A percentile compares a stretch with the other conserved stretches of the same genome.
Conservation (phyloP, 2,797 vertebrate species). For the Eremophila alpestris region DNA sequence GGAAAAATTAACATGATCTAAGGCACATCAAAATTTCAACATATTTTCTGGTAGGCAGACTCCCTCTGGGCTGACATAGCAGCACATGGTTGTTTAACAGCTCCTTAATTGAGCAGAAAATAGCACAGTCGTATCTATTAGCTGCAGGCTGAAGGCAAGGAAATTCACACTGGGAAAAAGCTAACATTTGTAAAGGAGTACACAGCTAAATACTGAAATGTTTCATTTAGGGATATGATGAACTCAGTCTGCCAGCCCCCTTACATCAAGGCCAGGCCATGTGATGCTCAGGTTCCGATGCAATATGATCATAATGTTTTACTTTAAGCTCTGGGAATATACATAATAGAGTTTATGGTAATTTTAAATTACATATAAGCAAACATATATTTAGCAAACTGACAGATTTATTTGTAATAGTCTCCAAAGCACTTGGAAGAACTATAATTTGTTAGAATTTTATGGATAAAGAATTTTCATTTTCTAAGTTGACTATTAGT, state of each 20-base stretch:
- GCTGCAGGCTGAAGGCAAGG: neutral
- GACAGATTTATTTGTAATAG: neutral
- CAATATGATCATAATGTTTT: neutral
- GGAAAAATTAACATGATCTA: neutral
- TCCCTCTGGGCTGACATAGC: neutral
- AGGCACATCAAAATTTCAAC: neutral
- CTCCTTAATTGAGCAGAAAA: neutral
- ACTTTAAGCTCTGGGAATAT: neutral
- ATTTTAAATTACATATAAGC: neutral
- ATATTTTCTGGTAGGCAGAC: neutral
- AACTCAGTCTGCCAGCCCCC: neutral
- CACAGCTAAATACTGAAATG: neutral
- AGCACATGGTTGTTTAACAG: neutral
- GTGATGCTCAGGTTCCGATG: neutral
- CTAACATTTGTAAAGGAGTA: neutral
- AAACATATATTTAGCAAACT: neutral
- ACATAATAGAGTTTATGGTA: neutral
- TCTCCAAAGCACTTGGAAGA: neutral
- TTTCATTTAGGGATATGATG: neutral
- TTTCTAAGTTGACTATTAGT: neutral
- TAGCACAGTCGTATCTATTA: neutral
- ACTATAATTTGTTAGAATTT: neutral
- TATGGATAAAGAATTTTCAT: neutral
- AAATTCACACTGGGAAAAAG: neutral
- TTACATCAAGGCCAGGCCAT: neutral